Conservation (phyloP, 2,888 invertebrate species). For the Drosophila atroscutellata region DNA sequence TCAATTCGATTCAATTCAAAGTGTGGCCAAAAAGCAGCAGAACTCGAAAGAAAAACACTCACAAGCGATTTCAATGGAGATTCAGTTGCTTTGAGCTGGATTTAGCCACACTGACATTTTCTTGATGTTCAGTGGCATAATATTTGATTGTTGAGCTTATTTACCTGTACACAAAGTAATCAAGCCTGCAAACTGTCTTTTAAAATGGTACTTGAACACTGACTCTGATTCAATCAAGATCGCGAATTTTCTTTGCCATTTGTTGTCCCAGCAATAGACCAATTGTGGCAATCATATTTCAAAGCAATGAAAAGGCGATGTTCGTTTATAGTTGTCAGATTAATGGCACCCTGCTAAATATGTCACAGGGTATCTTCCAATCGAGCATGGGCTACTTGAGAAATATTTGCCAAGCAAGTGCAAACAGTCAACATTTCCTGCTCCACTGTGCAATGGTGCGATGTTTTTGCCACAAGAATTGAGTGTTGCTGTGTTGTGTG, state of each 20-base stretch:
- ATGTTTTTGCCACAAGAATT: constrained; percentile 12
- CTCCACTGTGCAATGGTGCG: constrained; percentile 25
- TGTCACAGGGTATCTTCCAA: constrained; percentile 6
- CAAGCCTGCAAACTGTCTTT: background rate
- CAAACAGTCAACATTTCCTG: constrained; percentile 13
- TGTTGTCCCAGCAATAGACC: too few species aligned
- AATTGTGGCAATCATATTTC: background rate
- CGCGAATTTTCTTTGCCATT: background rate
- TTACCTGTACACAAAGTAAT: background rate
- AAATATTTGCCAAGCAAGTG: background rate
- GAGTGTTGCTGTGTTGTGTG: background rate
- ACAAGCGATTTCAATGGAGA: constrained; percentile 19
- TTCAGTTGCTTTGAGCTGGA: constrained; percentile 2
- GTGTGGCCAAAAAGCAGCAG: constrained; percentile 3
- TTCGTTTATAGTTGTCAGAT: background rate
- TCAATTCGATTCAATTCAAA: constrained; percentile 26
- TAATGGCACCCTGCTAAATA: background rate
- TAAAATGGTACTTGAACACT: background rate
- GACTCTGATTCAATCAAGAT: background rate
- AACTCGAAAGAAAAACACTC: constrained; percentile 17
- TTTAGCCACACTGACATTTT: constrained; percentile 10
- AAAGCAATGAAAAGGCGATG: background rate
- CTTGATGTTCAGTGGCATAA: background rate
- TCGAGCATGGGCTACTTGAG: background rate
- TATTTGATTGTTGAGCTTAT: background rate